phyloP scores from a whole-genome alignment of 2,797 vertebrate genomes.

The Arrhamphus sclerolepis region DNA sequence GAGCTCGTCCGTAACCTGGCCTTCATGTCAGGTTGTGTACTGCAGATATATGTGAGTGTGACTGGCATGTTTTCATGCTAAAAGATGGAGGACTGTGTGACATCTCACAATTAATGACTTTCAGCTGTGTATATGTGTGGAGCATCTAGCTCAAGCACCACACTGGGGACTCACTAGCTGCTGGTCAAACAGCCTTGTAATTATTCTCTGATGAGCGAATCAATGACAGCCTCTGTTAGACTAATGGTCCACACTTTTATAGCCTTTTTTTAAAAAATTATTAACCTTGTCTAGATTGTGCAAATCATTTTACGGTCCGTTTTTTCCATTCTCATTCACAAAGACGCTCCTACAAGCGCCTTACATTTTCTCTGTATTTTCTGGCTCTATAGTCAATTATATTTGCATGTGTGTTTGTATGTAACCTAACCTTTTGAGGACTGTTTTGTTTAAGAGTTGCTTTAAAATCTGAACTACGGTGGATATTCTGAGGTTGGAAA shows the following conservation, averaged over 20 bases:
- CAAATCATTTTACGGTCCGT: no score
- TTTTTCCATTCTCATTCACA: background rate
- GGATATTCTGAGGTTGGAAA: no score
- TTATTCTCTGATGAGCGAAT: constrained; percentile 55
- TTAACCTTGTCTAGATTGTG: no score
- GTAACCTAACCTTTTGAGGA: no score
- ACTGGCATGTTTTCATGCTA: background rate
- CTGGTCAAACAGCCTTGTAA: constrained; percentile 53
- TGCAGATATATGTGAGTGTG: background rate
- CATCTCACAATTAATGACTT: constrained; percentile 28
- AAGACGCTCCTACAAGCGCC: background rate
- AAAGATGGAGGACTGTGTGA: constrained; percentile 7
- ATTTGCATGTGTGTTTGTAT: no score
- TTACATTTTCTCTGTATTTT: no score
- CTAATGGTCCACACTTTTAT: constrained; percentile 38
- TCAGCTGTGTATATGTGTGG: constrained; percentile 14
- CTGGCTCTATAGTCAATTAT: no score
- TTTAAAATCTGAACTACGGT: no score
- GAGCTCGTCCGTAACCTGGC: constrained; percentile 1
- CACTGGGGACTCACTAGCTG: constrained; percentile 40
- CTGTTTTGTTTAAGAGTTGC: no score
- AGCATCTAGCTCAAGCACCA: constrained; percentile 13
- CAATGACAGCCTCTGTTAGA: constrained; percentile 60
- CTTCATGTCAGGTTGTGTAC: constrained; percentile 1
- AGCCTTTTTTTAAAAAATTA: no score